Conservation (phyloP, 2,888 invertebrate species). For the Dyspetes luteomarginatus region DNA sequence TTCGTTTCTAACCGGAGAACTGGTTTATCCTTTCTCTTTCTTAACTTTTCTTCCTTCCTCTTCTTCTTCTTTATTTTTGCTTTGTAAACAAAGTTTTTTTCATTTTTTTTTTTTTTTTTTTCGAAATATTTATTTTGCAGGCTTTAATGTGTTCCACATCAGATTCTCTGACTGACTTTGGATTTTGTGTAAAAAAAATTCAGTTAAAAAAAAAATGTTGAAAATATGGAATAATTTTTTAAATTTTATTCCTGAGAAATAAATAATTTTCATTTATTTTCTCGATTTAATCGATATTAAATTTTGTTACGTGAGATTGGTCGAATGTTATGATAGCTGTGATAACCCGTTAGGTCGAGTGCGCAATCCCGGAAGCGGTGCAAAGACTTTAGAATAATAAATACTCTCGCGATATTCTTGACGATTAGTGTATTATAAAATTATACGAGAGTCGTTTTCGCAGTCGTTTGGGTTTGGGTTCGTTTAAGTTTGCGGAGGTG, state of each 20-base stretch:
- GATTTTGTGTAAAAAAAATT: no score
- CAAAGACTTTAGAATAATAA: background rate
- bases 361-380: slow-evolving; percentile 33
- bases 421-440: background rate
- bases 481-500: background rate
- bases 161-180: no score
- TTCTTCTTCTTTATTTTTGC: background rate
- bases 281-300: background rate
- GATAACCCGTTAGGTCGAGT: slow-evolving; percentile 37
- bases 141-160: background rate
- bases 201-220: no score
- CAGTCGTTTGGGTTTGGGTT: background rate
- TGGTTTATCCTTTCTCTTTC: slow-evolving; percentile 36
- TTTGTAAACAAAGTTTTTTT: no score
- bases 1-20: slow-evolving; percentile 35
- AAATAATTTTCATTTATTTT: no score
- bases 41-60: background rate
- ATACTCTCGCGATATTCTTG: background rate
- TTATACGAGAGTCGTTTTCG: background rate
- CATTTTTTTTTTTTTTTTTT: background rate
- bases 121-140: background rate
- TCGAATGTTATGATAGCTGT: background rate
- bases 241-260: no score
- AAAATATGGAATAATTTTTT: no score
- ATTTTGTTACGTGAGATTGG: background rate